Conservation (phyloP, 2,888 invertebrate genomes). For the Seira ritae region DNA sequence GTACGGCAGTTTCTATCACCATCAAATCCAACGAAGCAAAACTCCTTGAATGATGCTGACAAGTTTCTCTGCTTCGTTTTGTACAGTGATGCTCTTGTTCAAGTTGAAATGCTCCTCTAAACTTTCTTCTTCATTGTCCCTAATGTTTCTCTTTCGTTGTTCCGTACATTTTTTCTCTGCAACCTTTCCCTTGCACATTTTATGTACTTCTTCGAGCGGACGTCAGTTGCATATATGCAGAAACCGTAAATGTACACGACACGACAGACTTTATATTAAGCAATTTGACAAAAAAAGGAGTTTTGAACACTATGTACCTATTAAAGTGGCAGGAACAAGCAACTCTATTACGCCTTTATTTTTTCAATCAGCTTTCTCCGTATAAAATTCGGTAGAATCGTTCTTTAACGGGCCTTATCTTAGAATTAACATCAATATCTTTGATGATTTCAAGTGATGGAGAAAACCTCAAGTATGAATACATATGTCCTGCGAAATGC, state of each 20-base stretch:
- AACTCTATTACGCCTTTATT: no score
- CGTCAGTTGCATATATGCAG: no score
- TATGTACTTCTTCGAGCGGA: no score
- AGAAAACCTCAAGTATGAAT: constrained; percentile 17
- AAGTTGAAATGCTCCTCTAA: background rate
- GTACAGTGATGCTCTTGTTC: background rate
- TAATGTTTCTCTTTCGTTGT: background rate
- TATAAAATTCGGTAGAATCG: no score
- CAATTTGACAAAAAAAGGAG: no score
- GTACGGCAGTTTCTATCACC: no score
- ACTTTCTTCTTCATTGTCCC: background rate
- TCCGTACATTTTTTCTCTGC: background rate
- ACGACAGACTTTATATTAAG: no score
- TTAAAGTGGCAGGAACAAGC: no score
- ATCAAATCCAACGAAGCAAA: constrained; percentile 1
- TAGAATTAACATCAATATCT: constrained; percentile 9
- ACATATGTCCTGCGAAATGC: constrained; percentile 32
- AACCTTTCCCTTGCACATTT: constrained; percentile 1
- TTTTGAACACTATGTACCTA: no score
- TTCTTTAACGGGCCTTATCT: background rate
- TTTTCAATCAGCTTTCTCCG: no score
- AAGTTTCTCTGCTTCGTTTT: no score
- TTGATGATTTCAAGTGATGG: background rate
- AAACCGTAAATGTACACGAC: no score
- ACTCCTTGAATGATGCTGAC: background rate